Base-by-base conservation (phyloP, 2,113 vertebrate species). In the Siniperca knerii region DNA sequence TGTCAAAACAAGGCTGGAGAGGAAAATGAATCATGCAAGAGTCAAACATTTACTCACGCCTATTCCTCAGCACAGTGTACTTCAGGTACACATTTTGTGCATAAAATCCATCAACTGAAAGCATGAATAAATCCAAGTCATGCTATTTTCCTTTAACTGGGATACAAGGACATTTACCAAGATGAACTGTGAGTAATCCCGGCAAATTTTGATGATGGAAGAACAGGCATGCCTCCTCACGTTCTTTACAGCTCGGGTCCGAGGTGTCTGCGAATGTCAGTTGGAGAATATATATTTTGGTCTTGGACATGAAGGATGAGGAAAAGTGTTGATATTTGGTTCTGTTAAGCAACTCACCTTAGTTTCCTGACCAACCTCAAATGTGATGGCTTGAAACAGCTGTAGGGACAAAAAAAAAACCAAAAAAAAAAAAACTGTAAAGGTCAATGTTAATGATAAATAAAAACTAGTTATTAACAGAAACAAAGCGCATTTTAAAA, bases 151-250 rank as follows among this genome's bases (percentile, higher is more conserved):
- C 35, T 48, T 33, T 4, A 55, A 75, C 9, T 48, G 25, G 21
- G 25, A 82, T 8, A 50, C 4, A 66, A 75, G 11, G 11, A 65
- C 4, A 52, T 66, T 85, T 87, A 99, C 98, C 97, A 98, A 86
- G 50, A 99, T 96, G 44, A 98, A 95, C 4, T 98, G 96, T 23
- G 98, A 96, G 87, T 97, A 98, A 95, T 99, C 98, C 7, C 98
- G 93, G 84, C 98, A 99, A 88, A 99, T 98, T 92, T 97, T 99
- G 85, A 99, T 98, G 89, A 99, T 97, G 37, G 98, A 97, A 11
- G 97, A 98, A 87, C 97, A 98, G 0, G 98, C 98, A 1, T 99
- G 98, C 69, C 98, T 96, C 92, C 98, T 96, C 74, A 99, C 97
- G 21, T 98, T 99, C 91, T 98, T 99, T 58, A 98, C 97, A 44